Evolutionary conservation across 2,113 vertebrate genomes (phyloP).

Genomic region (Arvicanthis niloticus): DNA sequence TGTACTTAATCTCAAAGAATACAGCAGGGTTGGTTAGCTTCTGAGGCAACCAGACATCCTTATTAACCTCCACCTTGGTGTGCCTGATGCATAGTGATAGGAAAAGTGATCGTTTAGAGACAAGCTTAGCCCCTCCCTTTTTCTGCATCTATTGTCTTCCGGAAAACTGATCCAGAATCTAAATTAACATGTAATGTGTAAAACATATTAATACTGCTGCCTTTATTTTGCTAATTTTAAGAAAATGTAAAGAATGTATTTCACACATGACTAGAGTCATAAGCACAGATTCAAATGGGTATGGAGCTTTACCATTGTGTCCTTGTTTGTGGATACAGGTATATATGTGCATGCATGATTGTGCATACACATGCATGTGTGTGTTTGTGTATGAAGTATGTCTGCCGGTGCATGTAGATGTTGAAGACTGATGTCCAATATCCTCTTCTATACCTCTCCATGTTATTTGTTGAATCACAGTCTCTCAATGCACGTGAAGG

Average conservation of each 20-base stretch:
- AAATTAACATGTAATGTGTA: neutral
- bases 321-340: neutral
- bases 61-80: neutral
- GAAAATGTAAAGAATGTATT: neutral
- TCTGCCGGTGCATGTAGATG: neutral
- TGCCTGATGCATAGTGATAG: neutral
- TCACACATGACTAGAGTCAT: neutral
- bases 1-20: neutral
- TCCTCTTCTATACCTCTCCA: neutral
- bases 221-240: neutral
- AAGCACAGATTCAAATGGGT: neutral
- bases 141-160: neutral
- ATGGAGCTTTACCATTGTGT: neutral
- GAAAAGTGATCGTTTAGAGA: neutral
- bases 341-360: neutral
- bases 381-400: neutral
- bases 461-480: neutral
- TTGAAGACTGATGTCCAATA: neutral
- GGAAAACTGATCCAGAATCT: neutral
- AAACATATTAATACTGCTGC: neutral
- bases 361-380: neutral
- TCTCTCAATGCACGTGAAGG: neutral
- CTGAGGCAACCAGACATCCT: neutral
- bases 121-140: neutral
- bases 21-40: neutral